Evolutionary conservation across 1,140 invertebrate genomes (phyloP), one percentile per base, ranked within the genome.

Genomic region (Elymnias hypermnestra): DNA sequence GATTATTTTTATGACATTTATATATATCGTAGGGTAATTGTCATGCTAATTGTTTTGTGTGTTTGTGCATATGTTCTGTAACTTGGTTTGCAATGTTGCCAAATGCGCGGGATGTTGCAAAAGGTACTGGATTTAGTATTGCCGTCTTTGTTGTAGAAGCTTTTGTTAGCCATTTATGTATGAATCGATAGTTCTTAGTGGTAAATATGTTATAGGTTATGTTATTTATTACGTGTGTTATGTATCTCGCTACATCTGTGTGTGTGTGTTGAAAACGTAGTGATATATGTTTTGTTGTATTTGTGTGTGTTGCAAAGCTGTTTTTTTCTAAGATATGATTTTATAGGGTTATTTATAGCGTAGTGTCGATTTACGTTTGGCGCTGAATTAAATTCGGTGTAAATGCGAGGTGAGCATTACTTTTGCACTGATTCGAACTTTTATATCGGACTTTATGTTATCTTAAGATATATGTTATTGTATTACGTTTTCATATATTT

Each of bases 51-150:
- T 28, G 26, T 36, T 31, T 50, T 15, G 44, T 10, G 29, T 50
- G 38, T 26, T 10, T 67, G 62, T 63, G 43, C 59, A 51, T 68
- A 57, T 64, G 60, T 67, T 71, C 62, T 43, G 48, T 46, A 67
- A 63, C 61, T 63, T 56, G 51, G 61, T 59, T 55, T 52, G 52
- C 41, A 64, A 55, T 67, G 61, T 64, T 68, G 59, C 57, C 52
- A 57, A 63, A 53, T 59, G 50, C 51, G 49, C 17, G 15, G 18
- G 8, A 42, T 46, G 56, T 40, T 56, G 57, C 59, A 52, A 57
- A 57, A 61, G 49, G 47, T 57, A 58, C 14, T n/a, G n/a, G 9
- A 19, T 19, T 13, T 40, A 12, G 25, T 55, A 33, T 48, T 36
- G 49, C 28, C 51, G 57, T 55, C 54, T 70, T 63, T 57, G 51